These are phyloP conservation scores for Danaus plexippus DNA, from an alignment of 1,140 invertebrate genomes.

Conservation along the genomic window DNA sequence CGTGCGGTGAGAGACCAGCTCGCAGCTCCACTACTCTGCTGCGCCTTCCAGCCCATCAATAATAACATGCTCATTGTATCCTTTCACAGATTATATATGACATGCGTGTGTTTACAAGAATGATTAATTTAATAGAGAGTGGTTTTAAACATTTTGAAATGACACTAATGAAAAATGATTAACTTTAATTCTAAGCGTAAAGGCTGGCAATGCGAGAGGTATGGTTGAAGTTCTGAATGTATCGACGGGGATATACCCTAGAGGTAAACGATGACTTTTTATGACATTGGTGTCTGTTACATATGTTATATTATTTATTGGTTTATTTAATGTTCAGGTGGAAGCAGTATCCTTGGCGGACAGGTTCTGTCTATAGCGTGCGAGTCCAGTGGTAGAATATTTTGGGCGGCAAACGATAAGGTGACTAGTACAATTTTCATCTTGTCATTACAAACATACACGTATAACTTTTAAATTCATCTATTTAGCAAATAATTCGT, in stretches of 20 bases:
- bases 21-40: slow-evolving; percentile 78
- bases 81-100: slow-evolving; percentile 45
- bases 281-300: background rate
- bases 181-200: slow-evolving; percentile 28
- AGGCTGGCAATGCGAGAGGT: slow-evolving; percentile 85
- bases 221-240: slow-evolving; percentile 87
- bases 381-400: slow-evolving; percentile 82
- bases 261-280: slow-evolving; percentile 59
- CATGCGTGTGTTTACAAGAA: too few relatives aligned
- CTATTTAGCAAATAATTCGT: background rate
- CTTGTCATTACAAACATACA: too few relatives aligned
- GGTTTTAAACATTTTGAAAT: too few relatives aligned
- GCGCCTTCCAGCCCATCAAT: slow-evolving; percentile 88
- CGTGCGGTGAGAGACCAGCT: slow-evolving; percentile 77
- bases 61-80: slow-evolving; percentile 91
- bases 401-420: slow-evolving; percentile 89
- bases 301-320: background rate
- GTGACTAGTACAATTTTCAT: slow-evolving; percentile 46
- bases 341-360: slow-evolving; percentile 82
- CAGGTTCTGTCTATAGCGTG: slow-evolving; percentile 82
- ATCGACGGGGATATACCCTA: slow-evolving; percentile 87
- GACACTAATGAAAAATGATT: slow-evolving; percentile 8
- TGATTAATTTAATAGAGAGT: too few relatives aligned
- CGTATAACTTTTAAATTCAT: too few relatives aligned
- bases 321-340: slow-evolving; percentile 64